phyloP scores from a whole-genome alignment of 2,113 vertebrate species.

The Oceanodroma tethys region DNA sequence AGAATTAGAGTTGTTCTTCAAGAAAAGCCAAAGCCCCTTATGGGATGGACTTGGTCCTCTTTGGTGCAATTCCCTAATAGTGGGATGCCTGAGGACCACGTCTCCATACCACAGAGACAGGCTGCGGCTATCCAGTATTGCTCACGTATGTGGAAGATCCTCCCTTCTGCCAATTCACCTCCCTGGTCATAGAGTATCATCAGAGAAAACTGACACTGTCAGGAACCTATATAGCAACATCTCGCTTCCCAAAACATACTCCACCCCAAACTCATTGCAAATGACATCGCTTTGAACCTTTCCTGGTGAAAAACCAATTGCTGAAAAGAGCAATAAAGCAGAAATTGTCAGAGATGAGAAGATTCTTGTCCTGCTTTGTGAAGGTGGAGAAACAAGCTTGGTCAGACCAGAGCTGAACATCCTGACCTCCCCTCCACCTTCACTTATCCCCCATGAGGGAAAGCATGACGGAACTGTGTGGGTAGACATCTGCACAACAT shows the following conservation, averaged over 20 bases:
- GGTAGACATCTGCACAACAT: background rate
- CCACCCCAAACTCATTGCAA: background rate
- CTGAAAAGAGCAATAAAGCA: background rate
- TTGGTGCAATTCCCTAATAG: background rate
- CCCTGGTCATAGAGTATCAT: background rate
- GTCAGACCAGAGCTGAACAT: background rate
- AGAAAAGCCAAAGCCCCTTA: background rate
- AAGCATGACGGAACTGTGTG: background rate
- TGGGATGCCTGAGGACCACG: rapidly evolving
- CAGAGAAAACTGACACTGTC: background rate
- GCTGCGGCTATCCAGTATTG: rapidly evolving
- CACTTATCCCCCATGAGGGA: background rate
- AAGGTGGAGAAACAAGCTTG: background rate
- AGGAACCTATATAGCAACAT: background rate
- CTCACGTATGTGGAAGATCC: background rate
- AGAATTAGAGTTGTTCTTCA: background rate
- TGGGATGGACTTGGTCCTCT: background rate
- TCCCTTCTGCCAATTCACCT: background rate
- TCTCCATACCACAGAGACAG: rapidly evolving
- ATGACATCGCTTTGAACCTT: rapidly evolving
- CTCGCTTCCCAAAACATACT: background rate
- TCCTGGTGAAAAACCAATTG: background rate
- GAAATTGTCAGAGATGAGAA: background rate
- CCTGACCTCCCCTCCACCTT: background rate
- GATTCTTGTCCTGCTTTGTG: background rate